A percentile compares a stretch with the other conserved stretches of the same genome.
Conservation (phyloP, 2,113 vertebrate species). For the Xiphophorus hellerii region DNA sequence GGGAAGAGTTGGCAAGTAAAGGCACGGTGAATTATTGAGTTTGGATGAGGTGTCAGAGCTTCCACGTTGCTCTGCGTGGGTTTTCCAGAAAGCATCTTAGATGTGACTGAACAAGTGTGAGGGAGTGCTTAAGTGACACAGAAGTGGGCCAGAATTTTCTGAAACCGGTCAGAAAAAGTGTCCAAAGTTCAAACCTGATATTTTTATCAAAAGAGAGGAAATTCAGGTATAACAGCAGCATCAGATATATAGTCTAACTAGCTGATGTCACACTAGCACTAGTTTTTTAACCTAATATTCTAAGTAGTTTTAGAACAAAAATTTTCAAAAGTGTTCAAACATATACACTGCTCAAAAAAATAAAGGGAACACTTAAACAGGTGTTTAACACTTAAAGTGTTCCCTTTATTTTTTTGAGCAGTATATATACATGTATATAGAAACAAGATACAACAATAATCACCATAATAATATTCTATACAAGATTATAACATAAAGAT, state of each 20-base stretch:
- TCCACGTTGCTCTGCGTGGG: conserved; percentile 62
- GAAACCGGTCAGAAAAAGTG: conserved; percentile 47
- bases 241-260: too few relatives aligned
- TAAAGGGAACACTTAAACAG: too few relatives aligned
- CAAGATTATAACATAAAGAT: too few relatives aligned
- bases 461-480: too few relatives aligned
- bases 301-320: background rate
- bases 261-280: background rate
- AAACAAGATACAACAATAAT: too few relatives aligned
- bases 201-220: background rate
- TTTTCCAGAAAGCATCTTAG: conserved; percentile 65
- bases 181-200: background rate
- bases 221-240: too few relatives aligned
- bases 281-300: background rate
- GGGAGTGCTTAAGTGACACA: conserved; percentile 67
- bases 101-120: conserved; percentile 65
- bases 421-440: too few relatives aligned
- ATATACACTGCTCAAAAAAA: too few relatives aligned
- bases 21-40: conserved; percentile 70
- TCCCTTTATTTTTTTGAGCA: too few relatives aligned
- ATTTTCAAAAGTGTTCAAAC: too few relatives aligned
- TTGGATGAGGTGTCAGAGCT: conserved; percentile 70
- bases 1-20: conserved; percentile 67
- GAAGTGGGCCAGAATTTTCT: conserved; percentile 37
- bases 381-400: too few relatives aligned